These are phyloP conservation scores for Automeris io DNA, from an alignment of 2,888 invertebrate species.

Conservation along the genomic window DNA sequence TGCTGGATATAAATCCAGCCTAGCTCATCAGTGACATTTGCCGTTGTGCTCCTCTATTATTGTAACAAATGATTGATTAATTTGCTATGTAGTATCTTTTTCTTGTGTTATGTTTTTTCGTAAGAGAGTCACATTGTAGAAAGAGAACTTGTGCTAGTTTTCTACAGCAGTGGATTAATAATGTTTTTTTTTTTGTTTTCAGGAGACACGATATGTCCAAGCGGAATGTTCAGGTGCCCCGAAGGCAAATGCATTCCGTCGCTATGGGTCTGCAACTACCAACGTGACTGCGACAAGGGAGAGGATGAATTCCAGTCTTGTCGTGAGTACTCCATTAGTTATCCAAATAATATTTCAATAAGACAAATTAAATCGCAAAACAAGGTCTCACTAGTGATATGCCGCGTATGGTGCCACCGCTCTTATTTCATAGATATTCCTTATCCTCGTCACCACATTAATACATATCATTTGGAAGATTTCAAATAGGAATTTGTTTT, in stretches of 20 bases:
- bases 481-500: constrained; percentile 3
- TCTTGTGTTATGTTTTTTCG: too few species aligned
- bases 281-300: constrained; percentile 94
- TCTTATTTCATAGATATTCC: not conserved
- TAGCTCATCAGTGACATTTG: too few species aligned
- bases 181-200: constrained; percentile 21
- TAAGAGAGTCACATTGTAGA: too few species aligned
- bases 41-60: too few species aligned
- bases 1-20: too few species aligned
- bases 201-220: constrained; percentile 80
- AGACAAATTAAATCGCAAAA: not conserved
- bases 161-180: too few species aligned
- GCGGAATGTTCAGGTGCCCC: constrained; percentile 88
- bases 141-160: too few species aligned
- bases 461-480: not conserved
- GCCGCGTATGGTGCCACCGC: not conserved
- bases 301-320: constrained; percentile 94
- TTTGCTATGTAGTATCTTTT: too few species aligned
- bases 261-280: constrained; percentile 94
- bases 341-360: not conserved
- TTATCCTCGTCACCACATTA: not conserved
- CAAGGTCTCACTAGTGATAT: too few species aligned
- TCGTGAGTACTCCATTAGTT: constrained; percentile 80
- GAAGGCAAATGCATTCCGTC: constrained; percentile 93
- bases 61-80: too few species aligned